Evolutionary conservation across 2,113 vertebrate genomes (phyloP), one percentile per base, ranked within the genome.

Genomic region (Euleptes europaea): DNA sequence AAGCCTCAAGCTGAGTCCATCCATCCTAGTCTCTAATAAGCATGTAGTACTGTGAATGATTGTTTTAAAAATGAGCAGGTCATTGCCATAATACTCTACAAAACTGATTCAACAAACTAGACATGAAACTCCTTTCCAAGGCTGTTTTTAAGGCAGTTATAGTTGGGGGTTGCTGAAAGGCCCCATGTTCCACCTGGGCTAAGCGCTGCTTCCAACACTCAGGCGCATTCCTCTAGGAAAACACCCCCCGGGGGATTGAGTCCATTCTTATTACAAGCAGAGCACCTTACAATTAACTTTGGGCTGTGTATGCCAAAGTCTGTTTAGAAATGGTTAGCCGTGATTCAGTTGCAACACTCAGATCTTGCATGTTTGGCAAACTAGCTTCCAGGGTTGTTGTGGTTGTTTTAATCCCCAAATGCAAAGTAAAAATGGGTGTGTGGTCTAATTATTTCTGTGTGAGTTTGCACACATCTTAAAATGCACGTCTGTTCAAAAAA

Each of bases 41-140:
- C 76, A 73, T 83, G 86, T 67, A 78, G 33, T 83, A 72, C 66
- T 87, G 38, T 77, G 84, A 90, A 77, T 87, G 69, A 88, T 91
- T 78, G 0, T 23, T 57, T 21, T 57, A 89, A 83, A 91, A 42
- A 5, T 76, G 78, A 75, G 72, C 77, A 83, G 0, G 14, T 87
- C 82, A 82, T 71, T 89, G 47, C 47, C 83, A 66, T 42, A 79
- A 65, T 19, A 83, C n/a, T 73, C 80, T 88, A 78, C 67, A 88
- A 51, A 83, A 60, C 75, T 73, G 67, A 54, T 81, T 88, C 42
- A 60, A 72, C 73, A 42, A 83, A 85, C 0, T 66, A 84, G 40
- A 82, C 82, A 70, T 38, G 23, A 44, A 83, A 78, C 63, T 88
- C 74, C 14, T 60, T 88, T 83, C 79, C 57, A 78, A 78, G 47